Percentiles rank a stretch among this genome's conserved stretches.
Conservation (phyloP, 2,113 vertebrate species). For the Trachemys scripta region DNA sequence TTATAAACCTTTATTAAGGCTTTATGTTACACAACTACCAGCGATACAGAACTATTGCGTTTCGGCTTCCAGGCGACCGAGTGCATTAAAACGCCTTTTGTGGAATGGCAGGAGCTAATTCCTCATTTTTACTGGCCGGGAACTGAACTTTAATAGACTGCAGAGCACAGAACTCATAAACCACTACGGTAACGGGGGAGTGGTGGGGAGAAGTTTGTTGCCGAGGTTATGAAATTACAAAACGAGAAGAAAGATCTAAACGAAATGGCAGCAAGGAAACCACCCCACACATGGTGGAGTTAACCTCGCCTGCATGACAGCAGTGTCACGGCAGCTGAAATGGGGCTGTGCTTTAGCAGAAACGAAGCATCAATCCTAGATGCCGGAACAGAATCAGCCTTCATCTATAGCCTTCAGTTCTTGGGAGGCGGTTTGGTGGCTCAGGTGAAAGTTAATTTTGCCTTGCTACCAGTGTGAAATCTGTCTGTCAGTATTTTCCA, state of each 20-base stretch:
- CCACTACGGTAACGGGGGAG: constrained; percentile 57
- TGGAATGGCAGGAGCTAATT: constrained; percentile 77
- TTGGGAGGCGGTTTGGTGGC: background rate
- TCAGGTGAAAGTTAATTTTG: constrained; percentile 34
- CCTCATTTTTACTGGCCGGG: constrained; percentile 78
- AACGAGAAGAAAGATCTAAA: constrained; percentile 14
- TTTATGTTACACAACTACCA: constrained; percentile 79
- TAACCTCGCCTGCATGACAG: background rate
- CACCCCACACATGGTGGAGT: background rate
- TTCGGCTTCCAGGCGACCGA: constrained; percentile 69
- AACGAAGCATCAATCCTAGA: background rate
- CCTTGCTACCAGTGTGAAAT: constrained; percentile 37
- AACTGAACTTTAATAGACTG: constrained; percentile 76
- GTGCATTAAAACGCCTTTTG: constrained; percentile 76
- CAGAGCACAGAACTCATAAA: constrained; percentile 77
- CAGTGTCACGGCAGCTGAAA: constrained; percentile 38
- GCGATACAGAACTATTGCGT: constrained; percentile 74
- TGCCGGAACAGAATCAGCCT: constrained; percentile 17
- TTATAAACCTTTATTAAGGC: constrained; percentile 78
- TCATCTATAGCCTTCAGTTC: background rate
- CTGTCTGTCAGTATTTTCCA: constrained; percentile 21
- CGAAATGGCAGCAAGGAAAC: fast-evolving
- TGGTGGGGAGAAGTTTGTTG: constrained; percentile 35
- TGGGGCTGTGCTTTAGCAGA: background rate
- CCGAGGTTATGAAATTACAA: constrained; percentile 54